Evolutionary conservation across 2,113 vertebrate genomes (phyloP), one percentile per base, ranked within the genome.

Genomic region (Callipepla californica): DNA sequence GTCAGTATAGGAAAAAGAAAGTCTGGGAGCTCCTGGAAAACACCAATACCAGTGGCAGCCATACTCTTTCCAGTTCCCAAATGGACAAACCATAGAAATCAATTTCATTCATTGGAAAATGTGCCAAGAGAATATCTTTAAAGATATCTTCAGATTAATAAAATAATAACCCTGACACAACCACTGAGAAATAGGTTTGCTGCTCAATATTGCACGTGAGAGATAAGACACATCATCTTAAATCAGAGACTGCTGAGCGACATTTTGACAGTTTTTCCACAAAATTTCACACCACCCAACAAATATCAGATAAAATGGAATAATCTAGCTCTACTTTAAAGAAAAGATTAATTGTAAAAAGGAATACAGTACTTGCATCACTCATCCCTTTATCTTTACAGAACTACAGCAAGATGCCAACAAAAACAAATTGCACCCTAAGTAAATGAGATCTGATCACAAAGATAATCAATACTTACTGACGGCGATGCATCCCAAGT

Each of bases 401-500:
- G 55, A 90, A 81, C 73, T 55, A 53, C 14, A 86, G 38, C 42
- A 82, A 72, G n/a, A 57, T 38, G 40, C 53, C 28, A 80, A 72
- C 21, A 68, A 48, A 87, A 95, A 89, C 42, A 89, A 79, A 90
- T 57, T 67, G 63, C 18, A 72, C 16, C 57, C 36, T 75, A 45
- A 74, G 87, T 32, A 82, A 50, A 66, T 42, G 10, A 74, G 45
- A 36, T 10, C 80, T 45, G 16, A 93, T 77, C 47, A 87, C 63
- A 93, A 81, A 42, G 8, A 63, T 1, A 80, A 91, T 59, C 65
- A 87, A 62, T 53, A 98, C 99, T 98, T 97, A 99, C 99, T 99
- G 98, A 81, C 99, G 98, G 85, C 98, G 98, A 90, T 99, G 98
- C 97, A 98, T 98, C 65, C 98, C 98, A 75, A 99, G 98, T 84